These are phyloP conservation scores for Morbakka virulenta DNA, from an alignment of 30 jellyfish, hydroid and myxozoan genomes.

Conservation along the genomic window DNA sequence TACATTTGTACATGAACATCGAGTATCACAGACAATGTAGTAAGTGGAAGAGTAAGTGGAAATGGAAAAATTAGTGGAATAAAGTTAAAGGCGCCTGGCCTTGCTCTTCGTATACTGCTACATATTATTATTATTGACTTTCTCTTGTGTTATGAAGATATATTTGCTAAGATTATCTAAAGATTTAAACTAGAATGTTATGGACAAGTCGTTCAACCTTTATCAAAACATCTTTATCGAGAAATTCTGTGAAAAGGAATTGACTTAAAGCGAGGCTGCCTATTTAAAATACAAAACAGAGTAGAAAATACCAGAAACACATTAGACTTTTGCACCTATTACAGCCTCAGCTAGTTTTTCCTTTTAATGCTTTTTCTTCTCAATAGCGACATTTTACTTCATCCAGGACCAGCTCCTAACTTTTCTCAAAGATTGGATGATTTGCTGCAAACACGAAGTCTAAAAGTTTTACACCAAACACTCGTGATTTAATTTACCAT, in stretches of 20 bases:
- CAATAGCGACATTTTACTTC: neutral
- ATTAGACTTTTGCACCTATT: slow-evolving; percentile 32
- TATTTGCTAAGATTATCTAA: neutral
- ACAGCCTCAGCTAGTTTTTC: slow-evolving; percentile 39
- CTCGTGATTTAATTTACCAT: neutral
- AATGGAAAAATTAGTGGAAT: too few relatives aligned
- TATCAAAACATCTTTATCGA: neutral
- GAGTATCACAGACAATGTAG: too few relatives aligned
- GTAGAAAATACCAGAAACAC: slow-evolving; percentile 19
- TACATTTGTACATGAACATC: too few relatives aligned
- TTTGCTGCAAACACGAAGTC: neutral
- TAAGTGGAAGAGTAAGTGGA: too few relatives aligned
- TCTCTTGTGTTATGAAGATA: neutral
- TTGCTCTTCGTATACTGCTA: neutral
- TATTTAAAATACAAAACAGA: slow-evolving; percentile 11
- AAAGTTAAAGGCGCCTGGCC: too few relatives aligned
- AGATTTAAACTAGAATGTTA: neutral
- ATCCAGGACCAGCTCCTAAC: neutral
- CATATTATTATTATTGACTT: neutral
- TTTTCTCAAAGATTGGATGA: neutral
- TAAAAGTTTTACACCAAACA: neutral
- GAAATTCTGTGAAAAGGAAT: slow-evolving; percentile 1
- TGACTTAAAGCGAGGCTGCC: slow-evolving; percentile 9
- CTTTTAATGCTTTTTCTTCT: neutral
- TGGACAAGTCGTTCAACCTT: neutral